Evolutionary conservation across 2,113 vertebrate species (phyloP).

Genomic region (Nannospalax galili): DNA sequence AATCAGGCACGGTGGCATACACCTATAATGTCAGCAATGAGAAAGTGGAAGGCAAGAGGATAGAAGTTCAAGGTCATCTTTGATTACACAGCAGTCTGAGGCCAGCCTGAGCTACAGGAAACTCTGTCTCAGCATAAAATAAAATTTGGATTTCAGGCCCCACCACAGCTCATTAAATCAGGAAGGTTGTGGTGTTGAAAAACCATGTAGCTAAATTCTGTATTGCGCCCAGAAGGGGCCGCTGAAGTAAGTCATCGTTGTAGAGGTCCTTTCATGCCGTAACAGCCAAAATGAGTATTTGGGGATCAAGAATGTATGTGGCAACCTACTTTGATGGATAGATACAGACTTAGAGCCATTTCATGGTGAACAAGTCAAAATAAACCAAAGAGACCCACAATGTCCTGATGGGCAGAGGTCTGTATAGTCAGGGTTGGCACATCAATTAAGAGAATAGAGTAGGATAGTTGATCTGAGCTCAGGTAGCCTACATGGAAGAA

Average conservation of each 20-base stretch:
- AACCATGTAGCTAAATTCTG: neutral
- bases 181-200: neutral
- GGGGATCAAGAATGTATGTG: neutral
- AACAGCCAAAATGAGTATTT: neutral
- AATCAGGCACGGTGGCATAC: neutral
- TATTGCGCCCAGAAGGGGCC: neutral
- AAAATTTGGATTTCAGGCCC: neutral
- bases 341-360: neutral
- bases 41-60: neutral
- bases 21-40: neutral
- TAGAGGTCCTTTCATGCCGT: neutral
- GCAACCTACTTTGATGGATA: neutral
- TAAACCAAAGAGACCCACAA: neutral
- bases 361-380: constrained; percentile 6
- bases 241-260: neutral
- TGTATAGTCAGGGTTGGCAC: neutral
- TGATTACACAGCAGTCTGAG: neutral
- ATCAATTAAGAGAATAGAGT: neutral
- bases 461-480: neutral
- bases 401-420: neutral
- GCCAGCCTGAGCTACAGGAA: neutral
- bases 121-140: neutral
- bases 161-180: neutral
- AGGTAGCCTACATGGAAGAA: neutral
- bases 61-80: neutral